Base-by-base conservation (phyloP, 53 echinoderm and acorn worm genomes). In the Echinometra lucunter region DNA sequence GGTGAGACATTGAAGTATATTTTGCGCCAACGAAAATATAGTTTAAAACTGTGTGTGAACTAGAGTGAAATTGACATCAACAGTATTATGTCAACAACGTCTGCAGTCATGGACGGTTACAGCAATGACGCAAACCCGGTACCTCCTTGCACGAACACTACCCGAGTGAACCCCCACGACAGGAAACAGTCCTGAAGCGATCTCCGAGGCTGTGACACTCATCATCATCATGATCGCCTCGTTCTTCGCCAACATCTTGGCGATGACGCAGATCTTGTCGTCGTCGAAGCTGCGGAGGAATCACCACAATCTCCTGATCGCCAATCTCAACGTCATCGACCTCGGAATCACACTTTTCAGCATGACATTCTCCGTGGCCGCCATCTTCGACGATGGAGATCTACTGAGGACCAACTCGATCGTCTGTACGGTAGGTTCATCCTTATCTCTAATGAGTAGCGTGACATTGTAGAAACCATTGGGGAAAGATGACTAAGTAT, bases 261-360 rank as follows among this genome's bases (percentile, higher is more conserved):
- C 91, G 30, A 92, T 95, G 81, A 85, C 85, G 25, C 75, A 92
- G 47, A 95, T 95, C 12, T 45, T 92, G 35, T 66, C 85, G 70
- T 82, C 92, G 28, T 32, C 92, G 45, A 85, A 78, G 9, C 95
- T 91, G 66, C 35, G 69, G 40, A 38, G 38, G 67, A 42, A 66
- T 27, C 67, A 87, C 47, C 87, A 92, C 88, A 92, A 87, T 49
- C 47, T 95, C 66, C 92, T 95, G 49, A 95, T 95, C 63, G 30
- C 89, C 25, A 95, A 95, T 45, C 92, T 95, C 3, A 85, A 88
- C 92, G 63, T 95, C 27, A 92, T 91, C 38, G 95, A 95, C 44
- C 66, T 95, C 40, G 92, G 92, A 8, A 58, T 85, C n/a, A 45
- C 58, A 9, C 67, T 95, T 18, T 83, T 92, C 15, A 95, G 95